These are phyloP conservation scores for Bubo bubo DNA, from an alignment of 2,113 vertebrate species.

Conservation along the genomic window DNA sequence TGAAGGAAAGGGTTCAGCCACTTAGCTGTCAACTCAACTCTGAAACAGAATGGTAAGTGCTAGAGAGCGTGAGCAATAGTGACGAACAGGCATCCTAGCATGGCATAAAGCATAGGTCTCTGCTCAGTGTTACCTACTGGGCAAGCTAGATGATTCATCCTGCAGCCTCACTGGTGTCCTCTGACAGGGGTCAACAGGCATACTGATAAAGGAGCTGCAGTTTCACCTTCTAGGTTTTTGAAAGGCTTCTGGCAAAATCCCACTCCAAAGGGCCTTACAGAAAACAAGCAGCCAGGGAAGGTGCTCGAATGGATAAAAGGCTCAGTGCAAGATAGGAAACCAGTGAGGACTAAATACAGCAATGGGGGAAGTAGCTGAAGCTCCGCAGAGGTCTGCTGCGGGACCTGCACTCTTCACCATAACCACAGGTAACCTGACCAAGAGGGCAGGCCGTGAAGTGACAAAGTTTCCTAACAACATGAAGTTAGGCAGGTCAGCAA, in stretches of 20 bases:
- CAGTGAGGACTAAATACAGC: background rate
- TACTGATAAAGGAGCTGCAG: background rate
- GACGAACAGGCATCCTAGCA: background rate
- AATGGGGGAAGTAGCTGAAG: background rate
- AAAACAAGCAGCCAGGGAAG: background rate
- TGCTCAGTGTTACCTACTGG: fast-evolving
- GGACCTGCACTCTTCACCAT: background rate
- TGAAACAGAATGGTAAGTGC: background rate
- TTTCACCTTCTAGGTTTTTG: background rate
- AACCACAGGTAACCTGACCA: background rate
- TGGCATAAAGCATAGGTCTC: background rate
- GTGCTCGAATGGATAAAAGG: background rate
- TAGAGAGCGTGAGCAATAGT: background rate
- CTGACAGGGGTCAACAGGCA: background rate
- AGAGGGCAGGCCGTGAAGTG: background rate
- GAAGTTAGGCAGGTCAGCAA: background rate
- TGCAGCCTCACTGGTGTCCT: background rate
- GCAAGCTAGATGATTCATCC: background rate
- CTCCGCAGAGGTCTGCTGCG: background rate
- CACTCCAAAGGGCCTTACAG: background rate
- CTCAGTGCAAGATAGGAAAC: background rate
- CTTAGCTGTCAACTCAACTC: background rate
- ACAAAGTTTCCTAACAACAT: background rate
- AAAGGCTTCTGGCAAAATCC: background rate
- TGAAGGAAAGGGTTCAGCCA: background rate